A percentile compares a stretch with the other conserved stretches of the same genome.
phyloP scores from a whole-genome alignment of 1,140 invertebrate species.

The Rhyzopertha dominica region DNA sequence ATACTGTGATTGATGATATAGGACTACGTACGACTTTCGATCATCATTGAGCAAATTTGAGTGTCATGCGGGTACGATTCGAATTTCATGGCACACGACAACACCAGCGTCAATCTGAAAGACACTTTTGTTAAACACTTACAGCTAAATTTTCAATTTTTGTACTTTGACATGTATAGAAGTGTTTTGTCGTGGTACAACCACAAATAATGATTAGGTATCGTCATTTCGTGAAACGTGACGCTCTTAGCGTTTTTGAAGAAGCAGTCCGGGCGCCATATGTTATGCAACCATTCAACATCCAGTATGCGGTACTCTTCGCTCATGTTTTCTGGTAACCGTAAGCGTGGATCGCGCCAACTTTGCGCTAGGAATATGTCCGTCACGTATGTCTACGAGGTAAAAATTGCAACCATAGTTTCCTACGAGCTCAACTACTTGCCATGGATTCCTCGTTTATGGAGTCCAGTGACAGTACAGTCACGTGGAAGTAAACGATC shows the following conservation, averaged over 20 bases:
- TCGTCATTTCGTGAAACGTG: constrained; percentile 90
- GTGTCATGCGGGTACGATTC: constrained; percentile 87
- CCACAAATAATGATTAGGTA: constrained; percentile 91
- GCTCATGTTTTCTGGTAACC: constrained; percentile 86
- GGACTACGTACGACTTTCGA: constrained; percentile 75
- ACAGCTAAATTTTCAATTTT: constrained; percentile 13
- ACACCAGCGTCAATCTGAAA: constrained; percentile 74
- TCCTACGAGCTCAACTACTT: too few relatives aligned
- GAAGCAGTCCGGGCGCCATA: constrained; percentile 89
- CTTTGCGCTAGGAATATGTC: constrained; percentile 89
- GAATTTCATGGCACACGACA: constrained; percentile 91
- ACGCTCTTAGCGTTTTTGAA: constrained; percentile 92
- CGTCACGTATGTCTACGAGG: constrained; percentile 78
- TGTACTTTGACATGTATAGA: constrained; percentile 87
- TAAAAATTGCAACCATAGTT: constrained; percentile 6
- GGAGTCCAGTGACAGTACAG: constrained; percentile 79
- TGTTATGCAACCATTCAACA: constrained; percentile 84
- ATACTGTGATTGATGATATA: background rate
- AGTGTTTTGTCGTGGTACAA: constrained; percentile 85
- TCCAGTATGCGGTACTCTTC: constrained; percentile 86
- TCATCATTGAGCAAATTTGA: constrained; percentile 87
- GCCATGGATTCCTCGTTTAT: constrained; percentile 93
- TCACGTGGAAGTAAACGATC: constrained; percentile 83
- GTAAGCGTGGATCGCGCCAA: constrained; percentile 80
- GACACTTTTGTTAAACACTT: constrained; percentile 12